Base-by-base conservation (phyloP, 2,113 vertebrate genomes). In the Nannobrachium achirus region DNA sequence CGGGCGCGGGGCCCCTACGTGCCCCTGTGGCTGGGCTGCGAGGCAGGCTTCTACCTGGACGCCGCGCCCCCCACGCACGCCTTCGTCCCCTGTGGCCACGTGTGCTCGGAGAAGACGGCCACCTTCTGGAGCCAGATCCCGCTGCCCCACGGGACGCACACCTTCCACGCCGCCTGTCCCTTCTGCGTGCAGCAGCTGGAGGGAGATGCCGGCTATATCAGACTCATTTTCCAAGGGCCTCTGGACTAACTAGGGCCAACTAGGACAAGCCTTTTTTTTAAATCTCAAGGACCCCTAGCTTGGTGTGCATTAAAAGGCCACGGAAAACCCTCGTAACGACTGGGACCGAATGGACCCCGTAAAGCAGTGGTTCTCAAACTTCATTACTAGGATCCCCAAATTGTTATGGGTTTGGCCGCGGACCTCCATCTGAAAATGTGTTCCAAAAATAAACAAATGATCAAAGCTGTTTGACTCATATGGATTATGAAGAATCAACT, bases 141-240 rank as follows among this genome's bases (percentile, higher is more conserved):
- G 0, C 94, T 98, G 67, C 97, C 96, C 5, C 95, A 96, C 0
- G 96, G 96, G 71, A 96, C 95, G 15, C 95, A 96, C 69, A 93
- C 96, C 70, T 95, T 98, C 53, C 95, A 97, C 1, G 92, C 95
- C 19, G 94, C 96, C 73, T 99, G 97, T 76, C 97, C 97, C 0
- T 98, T 99, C 89, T 99, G 97, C 10, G 91, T 96, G 0, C 94
- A 93, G 88, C 95, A 95, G 75, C 93, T 99, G 85, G 88, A 89
- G 71, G 93, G 91, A 15, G 95, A 95, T 80, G 86, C 89, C 71
- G 92, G 93, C 66, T 95, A 91, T 86, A 89, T 97, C 87, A 94
- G 94, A 89, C 97, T 99, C 71, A 98, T 98, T 88, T 98, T 99
- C 88, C 96, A 98, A 81, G 96, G 95, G 87, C 94, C 94, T 63